Evolutionary conservation across 1,140 invertebrate species (phyloP).

Genomic region (Drosophila kohkoa): DNA sequence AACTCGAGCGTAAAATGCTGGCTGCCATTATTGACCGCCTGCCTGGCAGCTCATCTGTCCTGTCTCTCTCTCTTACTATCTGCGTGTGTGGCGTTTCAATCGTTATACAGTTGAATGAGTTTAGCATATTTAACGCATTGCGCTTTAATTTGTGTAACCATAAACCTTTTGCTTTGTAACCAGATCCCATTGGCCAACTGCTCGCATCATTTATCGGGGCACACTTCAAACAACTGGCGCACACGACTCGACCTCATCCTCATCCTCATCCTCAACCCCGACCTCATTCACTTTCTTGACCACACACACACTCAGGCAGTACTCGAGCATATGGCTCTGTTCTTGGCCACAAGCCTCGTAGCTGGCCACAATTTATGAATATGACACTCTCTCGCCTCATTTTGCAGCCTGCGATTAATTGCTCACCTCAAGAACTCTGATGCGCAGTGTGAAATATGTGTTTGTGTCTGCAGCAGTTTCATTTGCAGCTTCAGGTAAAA

Average conservation of each 20-base stretch:
- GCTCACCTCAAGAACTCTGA: slow-evolving; percentile 30
- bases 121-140: slow-evolving; percentile 28
- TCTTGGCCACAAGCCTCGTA: slow-evolving; percentile 37
- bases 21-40: slow-evolving; percentile 1
- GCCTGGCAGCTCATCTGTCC: no score
- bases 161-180: slow-evolving; percentile 52
- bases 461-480: no score
- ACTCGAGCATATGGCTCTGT: slow-evolving; percentile 17
- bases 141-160: slow-evolving; percentile 44
- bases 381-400: slow-evolving; percentile 35
- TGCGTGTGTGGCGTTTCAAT: slow-evolving; percentile 36
- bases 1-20: slow-evolving; percentile 39
- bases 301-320: slow-evolving; percentile 14
- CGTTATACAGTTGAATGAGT: slow-evolving; percentile 41
- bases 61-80: no score
- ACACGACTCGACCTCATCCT: slow-evolving; percentile 9
- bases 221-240: slow-evolving; percentile 45
- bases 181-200: slow-evolving; percentile 38
- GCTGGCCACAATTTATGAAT: slow-evolving; percentile 52
- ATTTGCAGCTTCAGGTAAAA: slow-evolving; percentile 1
- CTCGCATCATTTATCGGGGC: slow-evolving; percentile 28
- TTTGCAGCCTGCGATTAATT: slow-evolving; percentile 46
- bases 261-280: neutral
- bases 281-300: slow-evolving; percentile 4
- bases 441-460: slow-evolving; percentile 20